These are phyloP conservation scores for Drosophila macrospina DNA, from an alignment of 2,888 invertebrate species.

Conservation along the genomic window DNA sequence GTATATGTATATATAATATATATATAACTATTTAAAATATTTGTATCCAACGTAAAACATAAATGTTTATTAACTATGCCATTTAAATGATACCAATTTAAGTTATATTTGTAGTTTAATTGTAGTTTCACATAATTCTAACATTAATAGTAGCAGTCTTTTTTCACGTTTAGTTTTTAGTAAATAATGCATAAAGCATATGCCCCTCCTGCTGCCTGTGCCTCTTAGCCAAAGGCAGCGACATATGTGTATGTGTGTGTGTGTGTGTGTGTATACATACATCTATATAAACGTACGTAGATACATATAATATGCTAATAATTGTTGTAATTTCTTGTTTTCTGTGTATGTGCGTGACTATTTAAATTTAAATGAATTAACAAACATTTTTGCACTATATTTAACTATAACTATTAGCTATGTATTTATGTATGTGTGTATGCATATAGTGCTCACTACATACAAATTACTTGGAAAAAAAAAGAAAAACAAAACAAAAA, in stretches of 20 bases:
- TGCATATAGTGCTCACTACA: conserved; percentile 11
- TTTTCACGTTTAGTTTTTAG: conserved; percentile 78
- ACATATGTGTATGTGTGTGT: conserved; percentile 8
- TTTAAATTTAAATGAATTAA: conserved; percentile 46
- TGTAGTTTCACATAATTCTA: conserved; percentile 41
- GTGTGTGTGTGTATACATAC: conserved; percentile 7
- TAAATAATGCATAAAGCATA: conserved; percentile 14
- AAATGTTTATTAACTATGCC: conserved; percentile 42
- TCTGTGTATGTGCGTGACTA: conserved; percentile 46
- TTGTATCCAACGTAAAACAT: conserved; percentile 28
- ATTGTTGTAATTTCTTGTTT: conserved; percentile 33
- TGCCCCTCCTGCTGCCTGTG: conserved; percentile 28
- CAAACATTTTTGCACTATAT: conserved; percentile 54
- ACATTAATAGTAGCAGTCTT: conserved; percentile 80
- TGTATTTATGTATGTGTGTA: conserved; percentile 10
- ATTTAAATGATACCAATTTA: conserved; percentile 47
- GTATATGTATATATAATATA: conserved; percentile 9
- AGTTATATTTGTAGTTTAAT: conserved; percentile 29
- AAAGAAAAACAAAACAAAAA: conserved; percentile 7
- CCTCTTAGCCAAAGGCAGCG: conserved; percentile 18
- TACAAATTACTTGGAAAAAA: conserved; percentile 7
- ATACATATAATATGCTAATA: conserved; percentile 33
- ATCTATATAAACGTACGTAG: conserved; percentile 4
- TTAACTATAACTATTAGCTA: conserved; percentile 36
- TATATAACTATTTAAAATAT: conserved; percentile 15